Conservation (phyloP, 2,113 vertebrate genomes). For the Leptocoma aspasia region DNA sequence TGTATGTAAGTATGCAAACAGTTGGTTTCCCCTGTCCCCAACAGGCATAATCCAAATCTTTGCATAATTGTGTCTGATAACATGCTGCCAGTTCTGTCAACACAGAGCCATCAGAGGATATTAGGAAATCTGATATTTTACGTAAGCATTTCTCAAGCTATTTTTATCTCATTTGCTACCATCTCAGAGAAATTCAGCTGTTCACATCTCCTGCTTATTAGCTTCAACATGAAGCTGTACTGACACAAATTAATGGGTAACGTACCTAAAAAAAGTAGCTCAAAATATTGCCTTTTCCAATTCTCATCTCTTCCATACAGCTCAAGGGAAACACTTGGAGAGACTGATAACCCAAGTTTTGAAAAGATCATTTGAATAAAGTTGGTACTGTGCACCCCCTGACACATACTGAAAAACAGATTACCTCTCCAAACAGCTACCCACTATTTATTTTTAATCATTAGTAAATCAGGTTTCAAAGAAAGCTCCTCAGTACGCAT, state of each 20-base stretch:
- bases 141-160: background rate
- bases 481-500: background rate
- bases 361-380: background rate
- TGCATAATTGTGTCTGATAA: background rate
- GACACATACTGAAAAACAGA: background rate
- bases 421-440: background rate
- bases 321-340: background rate
- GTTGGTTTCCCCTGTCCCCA: background rate
- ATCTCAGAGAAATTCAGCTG: slow-evolving; percentile 1
- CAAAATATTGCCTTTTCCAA: background rate
- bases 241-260: background rate
- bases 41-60: background rate
- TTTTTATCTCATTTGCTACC: background rate
- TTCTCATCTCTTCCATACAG: background rate
- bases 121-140: background rate
- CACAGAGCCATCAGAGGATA: background rate
- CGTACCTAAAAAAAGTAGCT: background rate
- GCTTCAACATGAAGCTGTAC: background rate
- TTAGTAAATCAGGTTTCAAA: background rate
- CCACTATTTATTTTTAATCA: background rate
- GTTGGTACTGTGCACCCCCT: background rate
- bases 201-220: background rate
- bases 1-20: background rate
- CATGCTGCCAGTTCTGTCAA: background rate
- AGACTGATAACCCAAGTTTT: background rate